Percentiles rank a stretch among this genome's conserved stretches.
phyloP scores from a whole-genome alignment of 2,797 vertebrate genomes.

The Hemitrygon akajei region DNA sequence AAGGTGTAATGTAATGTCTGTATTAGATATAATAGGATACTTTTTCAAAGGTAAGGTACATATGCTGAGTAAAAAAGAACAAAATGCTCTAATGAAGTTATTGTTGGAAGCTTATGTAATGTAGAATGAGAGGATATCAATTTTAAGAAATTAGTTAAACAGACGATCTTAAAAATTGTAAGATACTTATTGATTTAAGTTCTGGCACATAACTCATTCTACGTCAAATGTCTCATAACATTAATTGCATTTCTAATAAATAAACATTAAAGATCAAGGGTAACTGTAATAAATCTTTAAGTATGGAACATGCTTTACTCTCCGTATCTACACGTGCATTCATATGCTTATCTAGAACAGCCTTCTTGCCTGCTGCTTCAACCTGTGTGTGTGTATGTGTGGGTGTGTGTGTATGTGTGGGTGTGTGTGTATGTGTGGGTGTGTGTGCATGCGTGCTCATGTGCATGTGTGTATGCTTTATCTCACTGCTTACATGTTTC shows the following conservation, averaged over 20 bases:
- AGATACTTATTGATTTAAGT: neutral
- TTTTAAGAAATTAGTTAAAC: neutral
- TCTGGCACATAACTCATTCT: neutral
- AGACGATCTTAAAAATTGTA: neutral
- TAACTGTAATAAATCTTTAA: neutral
- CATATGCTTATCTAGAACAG: no score
- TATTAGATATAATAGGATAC: neutral
- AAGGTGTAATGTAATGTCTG: neutral
- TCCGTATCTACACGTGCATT: no score
- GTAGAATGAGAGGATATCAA: neutral
- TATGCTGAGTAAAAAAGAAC: neutral
- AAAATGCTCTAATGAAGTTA: neutral
- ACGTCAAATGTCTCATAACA: neutral
- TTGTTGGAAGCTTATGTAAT: neutral
- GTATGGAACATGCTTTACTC: no score
- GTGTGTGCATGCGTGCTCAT: no score
- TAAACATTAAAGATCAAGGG: neutral
- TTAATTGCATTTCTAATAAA: neutral
- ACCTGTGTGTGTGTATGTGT: no score
- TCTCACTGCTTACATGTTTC: no score
- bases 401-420: no score
- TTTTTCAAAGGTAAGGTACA: neutral
- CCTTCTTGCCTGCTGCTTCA: no score
- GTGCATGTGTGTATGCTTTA: no score
- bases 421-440: no score